A percentile compares a stretch with the other conserved stretches of the same genome.
Conservation (phyloP, 2,113 vertebrate genomes). For the Coregonus clupeaformis region DNA sequence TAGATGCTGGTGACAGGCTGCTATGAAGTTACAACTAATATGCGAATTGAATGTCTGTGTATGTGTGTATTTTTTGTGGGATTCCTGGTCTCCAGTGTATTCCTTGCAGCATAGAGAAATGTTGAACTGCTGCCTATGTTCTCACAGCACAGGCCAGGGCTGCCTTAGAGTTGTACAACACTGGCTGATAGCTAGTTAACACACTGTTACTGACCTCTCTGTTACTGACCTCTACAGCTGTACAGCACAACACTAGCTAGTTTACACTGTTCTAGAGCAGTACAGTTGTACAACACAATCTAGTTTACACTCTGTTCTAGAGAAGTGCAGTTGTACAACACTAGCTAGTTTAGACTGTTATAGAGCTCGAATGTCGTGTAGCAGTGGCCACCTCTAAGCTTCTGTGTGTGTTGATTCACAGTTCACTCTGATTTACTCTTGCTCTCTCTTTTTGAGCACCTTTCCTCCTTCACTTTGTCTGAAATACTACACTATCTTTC, state of each 20-base stretch:
- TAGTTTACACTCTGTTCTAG: slow-evolving; percentile 47
- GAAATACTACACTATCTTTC: neutral
- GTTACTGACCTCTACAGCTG: no score
- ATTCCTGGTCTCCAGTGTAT: slow-evolving; percentile 49
- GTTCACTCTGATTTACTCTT: slow-evolving; percentile 23
- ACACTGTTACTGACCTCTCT: no score
- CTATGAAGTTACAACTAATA: no score
- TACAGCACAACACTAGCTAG: no score
- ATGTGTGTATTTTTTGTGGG: slow-evolving; percentile 29
- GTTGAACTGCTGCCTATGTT: slow-evolving; percentile 64
- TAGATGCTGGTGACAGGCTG: no score
- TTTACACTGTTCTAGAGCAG: slow-evolving; percentile 37
- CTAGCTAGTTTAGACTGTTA: neutral
- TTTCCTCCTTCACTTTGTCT: slow-evolving; percentile 16
- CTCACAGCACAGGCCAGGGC: no score
- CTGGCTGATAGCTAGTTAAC: slow-evolving; percentile 51
- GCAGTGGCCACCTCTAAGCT: neutral
- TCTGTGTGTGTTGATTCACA: neutral
- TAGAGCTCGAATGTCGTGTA: no score
- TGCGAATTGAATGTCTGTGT: neutral
- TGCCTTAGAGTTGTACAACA: no score
- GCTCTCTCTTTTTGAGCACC: neutral
- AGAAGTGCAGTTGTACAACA: neutral
- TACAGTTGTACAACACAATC: slow-evolving; percentile 56
- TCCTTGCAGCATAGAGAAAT: slow-evolving; percentile 60